Conservation (phyloP, 2,797 vertebrate species). For the Pseudochirops cupreus region DNA sequence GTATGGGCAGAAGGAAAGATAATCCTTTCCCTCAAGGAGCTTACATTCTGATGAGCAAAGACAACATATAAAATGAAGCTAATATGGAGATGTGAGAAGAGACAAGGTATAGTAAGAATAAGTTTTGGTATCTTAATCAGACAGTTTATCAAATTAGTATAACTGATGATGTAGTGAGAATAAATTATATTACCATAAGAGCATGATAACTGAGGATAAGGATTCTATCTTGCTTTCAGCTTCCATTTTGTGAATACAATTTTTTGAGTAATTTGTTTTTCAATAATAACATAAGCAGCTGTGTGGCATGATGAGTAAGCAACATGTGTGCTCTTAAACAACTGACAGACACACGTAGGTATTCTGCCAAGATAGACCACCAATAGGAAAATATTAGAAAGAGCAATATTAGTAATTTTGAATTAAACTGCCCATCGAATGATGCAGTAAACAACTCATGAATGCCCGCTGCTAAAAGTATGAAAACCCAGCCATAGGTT, state of each 20-base stretch:
- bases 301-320: neutral
- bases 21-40: neutral
- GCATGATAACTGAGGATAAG: neutral
- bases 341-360: neutral
- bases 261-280: neutral
- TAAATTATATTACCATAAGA: neutral
- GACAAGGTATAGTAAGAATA: neutral
- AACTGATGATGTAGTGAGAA: neutral
- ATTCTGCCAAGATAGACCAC: neutral
- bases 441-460: neutral
- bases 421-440: neutral
- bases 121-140: neutral
- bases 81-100: neutral
- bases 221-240: neutral
- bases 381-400: neutral
- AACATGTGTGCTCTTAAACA: neutral
- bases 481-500: neutral
- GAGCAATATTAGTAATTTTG: neutral
- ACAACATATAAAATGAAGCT: neutral
- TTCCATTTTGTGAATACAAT: neutral
- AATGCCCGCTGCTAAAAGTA: neutral
- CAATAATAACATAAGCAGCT: neutral
- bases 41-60: neutral
- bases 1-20: neutral
- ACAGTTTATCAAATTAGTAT: neutral